Evolutionary conservation across 2,888 invertebrate species (phyloP).

Genomic region (Pantelozetes paolii): DNA sequence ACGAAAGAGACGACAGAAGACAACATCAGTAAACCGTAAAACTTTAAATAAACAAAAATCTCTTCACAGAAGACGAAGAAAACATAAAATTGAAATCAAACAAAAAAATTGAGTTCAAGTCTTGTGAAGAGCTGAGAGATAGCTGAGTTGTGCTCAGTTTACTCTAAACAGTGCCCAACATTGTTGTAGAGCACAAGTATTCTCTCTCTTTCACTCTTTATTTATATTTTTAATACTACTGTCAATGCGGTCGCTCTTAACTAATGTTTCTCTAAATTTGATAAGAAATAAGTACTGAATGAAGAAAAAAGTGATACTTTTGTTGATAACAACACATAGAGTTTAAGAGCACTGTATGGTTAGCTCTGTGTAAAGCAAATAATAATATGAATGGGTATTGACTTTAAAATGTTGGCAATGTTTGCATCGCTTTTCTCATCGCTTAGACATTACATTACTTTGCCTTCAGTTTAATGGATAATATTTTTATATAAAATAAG

Average conservation of each 20-base stretch:
- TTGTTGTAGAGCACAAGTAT: not conserved
- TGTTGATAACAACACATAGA: not conserved
- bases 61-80: not conserved
- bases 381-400: slow-evolving; percentile 5
- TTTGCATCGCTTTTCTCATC: slow-evolving; percentile 1
- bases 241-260: slow-evolving; percentile 1
- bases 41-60: slow-evolving; percentile 21
- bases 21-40: slow-evolving; percentile 14
- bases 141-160: not conserved
- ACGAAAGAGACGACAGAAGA: not conserved
- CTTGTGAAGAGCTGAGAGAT: not conserved
- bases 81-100: not conserved
- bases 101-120: not conserved
- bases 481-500: too few relatives aligned
- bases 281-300: slow-evolving; percentile 28
- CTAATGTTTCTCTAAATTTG: slow-evolving; percentile 30
- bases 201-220: not conserved
- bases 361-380: not conserved
- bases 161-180: not conserved
- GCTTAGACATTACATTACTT: too few relatives aligned
- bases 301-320: slow-evolving; percentile 23
- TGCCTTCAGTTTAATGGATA: too few relatives aligned
- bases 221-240: not conserved
- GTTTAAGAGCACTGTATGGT: not conserved
- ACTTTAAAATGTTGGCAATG: slow-evolving; percentile 19